phyloP scores from a whole-genome alignment of 2,888 invertebrate genomes.

The Brachyptera risi region DNA sequence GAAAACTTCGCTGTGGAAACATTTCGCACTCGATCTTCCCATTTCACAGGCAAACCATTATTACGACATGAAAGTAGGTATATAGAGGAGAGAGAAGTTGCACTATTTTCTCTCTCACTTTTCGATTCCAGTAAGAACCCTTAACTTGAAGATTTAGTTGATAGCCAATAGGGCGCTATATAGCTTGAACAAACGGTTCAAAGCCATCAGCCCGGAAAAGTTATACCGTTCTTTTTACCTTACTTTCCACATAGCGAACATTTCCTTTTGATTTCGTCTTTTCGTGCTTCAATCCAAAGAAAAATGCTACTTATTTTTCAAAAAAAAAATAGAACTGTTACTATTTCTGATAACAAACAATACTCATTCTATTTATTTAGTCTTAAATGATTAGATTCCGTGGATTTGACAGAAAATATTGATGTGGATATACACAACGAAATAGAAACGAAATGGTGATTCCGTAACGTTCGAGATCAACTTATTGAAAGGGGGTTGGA shows the following conservation, averaged over 20 bases:
- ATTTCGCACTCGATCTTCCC: neutral
- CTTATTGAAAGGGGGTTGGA: neutral
- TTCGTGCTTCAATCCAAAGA: neutral
- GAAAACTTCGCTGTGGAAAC: neutral
- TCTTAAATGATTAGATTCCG: neutral
- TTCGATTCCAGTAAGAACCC: slow-evolving; percentile 12
- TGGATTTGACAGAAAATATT: neutral
- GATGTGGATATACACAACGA: slow-evolving; percentile 9
- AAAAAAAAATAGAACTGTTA: no score
- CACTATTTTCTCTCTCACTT: slow-evolving; percentile 11
- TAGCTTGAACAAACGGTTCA: neutral
- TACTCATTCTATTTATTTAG: neutral
- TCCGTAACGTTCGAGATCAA: no score
- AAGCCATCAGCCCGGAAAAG: slow-evolving; percentile 13
- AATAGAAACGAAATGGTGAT: slow-evolving; percentile 10
- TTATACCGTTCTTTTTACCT: slow-evolving; percentile 9
- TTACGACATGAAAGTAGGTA: neutral
- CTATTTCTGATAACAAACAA: slow-evolving; percentile 12
- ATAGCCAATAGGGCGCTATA: slow-evolving; percentile 21
- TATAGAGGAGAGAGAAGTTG: no score
- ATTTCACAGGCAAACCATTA: neutral
- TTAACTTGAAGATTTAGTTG: slow-evolving; percentile 13
- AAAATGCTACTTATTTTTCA: neutral
- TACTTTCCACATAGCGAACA: neutral
- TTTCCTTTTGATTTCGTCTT: neutral